Percentiles rank a stretch among this genome's conserved stretches.
Conservation (phyloP, 2,113 vertebrate species). For the Dermatemys mawii region DNA sequence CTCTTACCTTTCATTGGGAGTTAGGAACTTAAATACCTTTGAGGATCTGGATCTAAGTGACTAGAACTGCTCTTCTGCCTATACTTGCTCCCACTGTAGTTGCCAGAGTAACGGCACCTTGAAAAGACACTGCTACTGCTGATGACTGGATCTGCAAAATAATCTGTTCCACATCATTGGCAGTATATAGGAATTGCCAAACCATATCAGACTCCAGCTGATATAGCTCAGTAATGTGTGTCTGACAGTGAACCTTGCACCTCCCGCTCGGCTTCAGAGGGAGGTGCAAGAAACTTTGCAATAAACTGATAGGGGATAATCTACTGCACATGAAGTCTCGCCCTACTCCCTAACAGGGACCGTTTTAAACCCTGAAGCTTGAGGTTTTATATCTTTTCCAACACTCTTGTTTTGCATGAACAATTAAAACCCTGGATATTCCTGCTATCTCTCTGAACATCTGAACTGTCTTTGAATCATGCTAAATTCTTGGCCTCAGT, state of each 20-base stretch:
- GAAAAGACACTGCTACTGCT: not conserved
- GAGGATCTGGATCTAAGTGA: not conserved
- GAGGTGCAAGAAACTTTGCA: not conserved
- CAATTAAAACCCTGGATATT: not conserved
- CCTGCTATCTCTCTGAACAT: not conserved
- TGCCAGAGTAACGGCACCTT: not conserved
- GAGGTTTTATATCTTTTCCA: not conserved
- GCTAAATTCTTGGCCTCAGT: not conserved
- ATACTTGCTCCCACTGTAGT: not conserved
- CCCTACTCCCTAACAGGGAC: accelerated
- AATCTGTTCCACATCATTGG: conserved; percentile 47
- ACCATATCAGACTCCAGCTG: not conserved
- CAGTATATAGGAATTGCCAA: not conserved
- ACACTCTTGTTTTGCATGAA: not conserved
- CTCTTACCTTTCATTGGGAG: not conserved
- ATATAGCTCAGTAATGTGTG: not conserved
- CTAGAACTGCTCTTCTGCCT: not conserved
- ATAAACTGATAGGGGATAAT: not conserved
- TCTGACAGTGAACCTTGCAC: too few relatives aligned
- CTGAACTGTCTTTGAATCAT: not conserved
- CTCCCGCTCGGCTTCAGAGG: too few relatives aligned
- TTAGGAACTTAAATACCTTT: not conserved
- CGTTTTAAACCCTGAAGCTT: not conserved
- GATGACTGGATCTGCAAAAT: conserved; percentile 37
- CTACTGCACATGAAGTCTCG: not conserved